Conservation (phyloP, 2,888 invertebrate species). For the Orthosia incerta region DNA sequence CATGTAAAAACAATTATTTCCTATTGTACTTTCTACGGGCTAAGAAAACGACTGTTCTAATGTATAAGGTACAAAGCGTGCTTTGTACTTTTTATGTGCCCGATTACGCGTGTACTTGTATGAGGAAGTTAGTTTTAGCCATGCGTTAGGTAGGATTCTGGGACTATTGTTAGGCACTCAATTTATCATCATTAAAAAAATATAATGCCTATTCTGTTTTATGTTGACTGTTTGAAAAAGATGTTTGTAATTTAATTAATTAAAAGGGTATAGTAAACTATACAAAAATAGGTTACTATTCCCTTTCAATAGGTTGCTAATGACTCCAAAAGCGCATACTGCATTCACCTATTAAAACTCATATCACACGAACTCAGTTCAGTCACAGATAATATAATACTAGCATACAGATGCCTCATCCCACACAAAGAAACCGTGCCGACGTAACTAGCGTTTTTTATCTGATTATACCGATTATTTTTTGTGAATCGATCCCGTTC, state of each 20-base stretch:
- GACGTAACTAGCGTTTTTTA: too few species aligned
- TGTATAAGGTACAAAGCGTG: constrained; percentile 17
- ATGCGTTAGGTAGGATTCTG: background rate
- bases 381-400: too few species aligned
- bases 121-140: background rate
- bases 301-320: background rate
- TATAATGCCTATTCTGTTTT: background rate
- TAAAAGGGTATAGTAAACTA: too few species aligned
- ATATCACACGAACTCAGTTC: background rate
- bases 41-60: background rate
- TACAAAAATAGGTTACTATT: too few species aligned
- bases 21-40: constrained; percentile 36
- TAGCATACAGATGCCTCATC: too few species aligned
- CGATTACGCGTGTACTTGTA: constrained; percentile 7
- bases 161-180: background rate
- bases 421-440: too few species aligned
- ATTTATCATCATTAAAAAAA: background rate
- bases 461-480: too few species aligned
- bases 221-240: background rate
- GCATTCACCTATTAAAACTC: background rate
- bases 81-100: constrained; percentile 24
- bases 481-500: too few species aligned
- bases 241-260: background rate
- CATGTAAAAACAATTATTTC: constrained; percentile 29
- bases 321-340: background rate